Conservation (phyloP, 2,113 vertebrate genomes). For the Oxyura jamaicensis region DNA sequence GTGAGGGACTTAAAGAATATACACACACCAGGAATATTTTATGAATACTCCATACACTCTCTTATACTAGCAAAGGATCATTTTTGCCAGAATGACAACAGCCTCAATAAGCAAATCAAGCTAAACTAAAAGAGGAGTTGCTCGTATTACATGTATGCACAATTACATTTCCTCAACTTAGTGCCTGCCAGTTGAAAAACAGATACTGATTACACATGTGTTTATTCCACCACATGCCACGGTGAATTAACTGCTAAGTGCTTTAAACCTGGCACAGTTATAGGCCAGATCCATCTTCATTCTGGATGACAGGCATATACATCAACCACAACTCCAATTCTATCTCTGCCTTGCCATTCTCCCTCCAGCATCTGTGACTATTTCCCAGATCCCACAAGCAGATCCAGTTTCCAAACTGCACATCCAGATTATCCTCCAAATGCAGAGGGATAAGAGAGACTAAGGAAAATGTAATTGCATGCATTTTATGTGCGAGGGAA, state of each 20-base stretch:
- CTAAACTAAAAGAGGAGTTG: neutral
- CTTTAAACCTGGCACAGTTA: neutral
- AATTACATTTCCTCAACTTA: neutral
- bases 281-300: neutral
- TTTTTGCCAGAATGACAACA: neutral
- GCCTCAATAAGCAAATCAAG: neutral
- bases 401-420: neutral
- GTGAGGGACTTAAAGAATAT: neutral
- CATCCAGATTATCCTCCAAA: neutral
- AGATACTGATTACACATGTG: neutral
- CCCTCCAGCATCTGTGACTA: neutral
- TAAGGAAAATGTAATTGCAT: fast-evolving
- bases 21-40: neutral
- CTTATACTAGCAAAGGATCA: neutral
- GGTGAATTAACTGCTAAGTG: neutral
- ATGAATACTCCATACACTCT: neutral
- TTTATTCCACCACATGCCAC: neutral
- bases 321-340: neutral
- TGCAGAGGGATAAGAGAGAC: neutral
- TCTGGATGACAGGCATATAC: neutral
- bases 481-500: fast-evolving
- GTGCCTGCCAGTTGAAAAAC: neutral
- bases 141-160: neutral
- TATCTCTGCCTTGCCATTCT: neutral
- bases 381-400: neutral